Percentiles rank a stretch among this genome's conserved stretches.
phyloP scores from a whole-genome alignment of 2,888 invertebrate genomes.

The Orchestes rusci region DNA sequence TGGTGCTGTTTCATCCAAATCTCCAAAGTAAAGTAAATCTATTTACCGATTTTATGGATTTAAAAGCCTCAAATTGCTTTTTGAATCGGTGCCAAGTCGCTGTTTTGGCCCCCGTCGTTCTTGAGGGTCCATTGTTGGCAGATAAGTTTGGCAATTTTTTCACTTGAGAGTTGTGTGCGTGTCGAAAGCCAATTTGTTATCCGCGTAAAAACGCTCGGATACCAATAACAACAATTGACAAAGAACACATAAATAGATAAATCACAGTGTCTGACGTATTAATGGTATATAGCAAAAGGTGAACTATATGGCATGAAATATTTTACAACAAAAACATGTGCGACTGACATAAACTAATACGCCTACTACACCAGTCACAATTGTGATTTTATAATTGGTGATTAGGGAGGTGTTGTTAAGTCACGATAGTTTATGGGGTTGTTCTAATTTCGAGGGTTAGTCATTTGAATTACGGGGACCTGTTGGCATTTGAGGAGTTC shows the following conservation, averaged over 20 bases:
- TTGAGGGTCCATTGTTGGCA: too few species aligned
- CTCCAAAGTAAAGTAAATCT: constrained; percentile 19
- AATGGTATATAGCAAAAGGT: constrained; percentile 11
- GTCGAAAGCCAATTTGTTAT: too few species aligned
- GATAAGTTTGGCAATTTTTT: too few species aligned
- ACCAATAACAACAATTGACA: too few species aligned
- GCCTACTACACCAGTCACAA: constrained; percentile 14
- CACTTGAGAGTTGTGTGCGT: too few species aligned
- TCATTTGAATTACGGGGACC: too few species aligned
- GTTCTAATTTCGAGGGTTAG: too few species aligned
- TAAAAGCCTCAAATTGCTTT: constrained; percentile 22
- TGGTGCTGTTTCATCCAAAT: constrained; percentile 14
- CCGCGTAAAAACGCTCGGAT: too few species aligned
- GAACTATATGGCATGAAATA: constrained; percentile 13
- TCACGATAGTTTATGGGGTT: too few species aligned
- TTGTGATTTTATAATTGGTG: background rate
- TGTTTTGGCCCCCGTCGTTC: too few species aligned
- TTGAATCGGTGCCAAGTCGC: constrained; percentile 20
- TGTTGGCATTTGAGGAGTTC: too few species aligned
- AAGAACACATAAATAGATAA: too few species aligned
- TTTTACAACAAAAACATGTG: constrained; percentile 15
- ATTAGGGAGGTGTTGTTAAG: constrained; percentile 1
- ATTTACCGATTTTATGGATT: constrained; percentile 19
- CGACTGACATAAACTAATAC: constrained; percentile 18
- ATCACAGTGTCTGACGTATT: constrained; percentile 6